Evolutionary conservation across 2,113 vertebrate species (phyloP).

Genomic region (Odontesthes bonariensis): DNA sequence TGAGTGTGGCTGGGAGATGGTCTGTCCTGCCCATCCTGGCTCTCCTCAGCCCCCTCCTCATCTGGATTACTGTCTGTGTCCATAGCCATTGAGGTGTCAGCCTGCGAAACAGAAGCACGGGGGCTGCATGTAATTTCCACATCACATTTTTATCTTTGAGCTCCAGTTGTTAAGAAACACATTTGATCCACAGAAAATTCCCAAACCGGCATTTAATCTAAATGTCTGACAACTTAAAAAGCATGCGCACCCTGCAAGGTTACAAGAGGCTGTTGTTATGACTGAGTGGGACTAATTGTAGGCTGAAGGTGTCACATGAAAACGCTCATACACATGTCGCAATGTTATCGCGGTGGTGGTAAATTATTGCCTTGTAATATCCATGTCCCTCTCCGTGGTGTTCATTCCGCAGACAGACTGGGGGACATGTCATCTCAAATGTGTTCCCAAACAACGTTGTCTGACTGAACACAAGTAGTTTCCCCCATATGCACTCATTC

Average conservation of each 20-base stretch:
- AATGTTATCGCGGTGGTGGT: constrained; percentile 69
- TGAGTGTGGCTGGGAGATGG: constrained; percentile 49
- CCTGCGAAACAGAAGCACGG: constrained; percentile 61
- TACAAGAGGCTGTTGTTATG: constrained; percentile 6
- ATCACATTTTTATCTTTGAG: background rate
- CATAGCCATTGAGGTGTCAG: constrained; percentile 77
- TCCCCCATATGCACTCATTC: constrained; percentile 20
- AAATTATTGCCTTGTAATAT: constrained; percentile 63
- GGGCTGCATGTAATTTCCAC: background rate
- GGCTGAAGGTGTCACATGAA: constrained; percentile 56
- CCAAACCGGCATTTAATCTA: background rate
- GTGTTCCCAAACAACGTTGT: background rate
- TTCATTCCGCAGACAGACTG: constrained; percentile 26
- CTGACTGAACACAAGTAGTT: constrained; percentile 45
- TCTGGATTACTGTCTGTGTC: constrained; percentile 84
- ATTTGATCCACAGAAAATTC: background rate
- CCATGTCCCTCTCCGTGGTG: constrained; percentile 44
- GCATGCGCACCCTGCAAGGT: background rate
- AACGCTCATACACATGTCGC: constrained; percentile 71
- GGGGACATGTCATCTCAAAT: constrained; percentile 5
- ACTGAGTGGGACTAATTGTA: constrained; percentile 13
- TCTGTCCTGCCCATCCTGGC: constrained; percentile 76
- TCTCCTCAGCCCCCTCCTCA: constrained; percentile 81
- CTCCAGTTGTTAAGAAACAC: background rate
- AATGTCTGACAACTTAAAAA: background rate